Base-by-base conservation (phyloP, 2,797 vertebrate genomes). In the Okamejei kenojei region DNA sequence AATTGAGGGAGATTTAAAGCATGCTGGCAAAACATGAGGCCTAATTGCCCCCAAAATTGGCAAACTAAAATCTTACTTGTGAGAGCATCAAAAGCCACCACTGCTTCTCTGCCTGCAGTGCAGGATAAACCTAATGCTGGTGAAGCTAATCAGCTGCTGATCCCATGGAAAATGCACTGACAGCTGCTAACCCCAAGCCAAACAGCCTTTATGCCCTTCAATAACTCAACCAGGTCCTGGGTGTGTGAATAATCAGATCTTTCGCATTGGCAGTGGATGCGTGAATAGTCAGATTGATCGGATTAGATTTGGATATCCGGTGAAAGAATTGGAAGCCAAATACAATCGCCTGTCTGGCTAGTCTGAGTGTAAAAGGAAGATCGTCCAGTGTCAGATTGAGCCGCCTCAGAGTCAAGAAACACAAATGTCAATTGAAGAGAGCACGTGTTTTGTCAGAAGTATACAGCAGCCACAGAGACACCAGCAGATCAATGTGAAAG, bases 141-240 rank as follows among this genome's bases (percentile, higher is more conserved):
- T 92, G 90, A 92, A 38, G 90, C 71, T 92, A 92, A 92, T 92
- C 71, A 76, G 38, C 71, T 74, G 90, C 73, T 92, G 90, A 92
- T 92, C 90, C 29, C 90, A 73, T n/a, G 38, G 90, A 71, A 92
- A 76, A 92, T 92, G 38, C 71, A 73, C 38, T 76, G 90, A 92
- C 90, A 92, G 90, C 90, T 92, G 68, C 90, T 92, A 76, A 76
- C 74, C 90, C 90, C 13, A 92, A 74, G 90, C 5, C 38, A 76
- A 58, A 92, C 68, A 45, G 68, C n/a, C 10, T 23, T 92, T 76
- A 92, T 92, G 68, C 26, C 71, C 68, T 92, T 92, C 90, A 45
- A 92, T 92, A 92, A 54, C 71, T 74, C 45, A 92, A 74, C 68
- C 65, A 7, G 38, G 90, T 76, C 2, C 35, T 38, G 32, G 45